These are phyloP conservation scores for Labeo rohita DNA, from an alignment of 2,113 vertebrate species.

Conservation along the genomic window DNA sequence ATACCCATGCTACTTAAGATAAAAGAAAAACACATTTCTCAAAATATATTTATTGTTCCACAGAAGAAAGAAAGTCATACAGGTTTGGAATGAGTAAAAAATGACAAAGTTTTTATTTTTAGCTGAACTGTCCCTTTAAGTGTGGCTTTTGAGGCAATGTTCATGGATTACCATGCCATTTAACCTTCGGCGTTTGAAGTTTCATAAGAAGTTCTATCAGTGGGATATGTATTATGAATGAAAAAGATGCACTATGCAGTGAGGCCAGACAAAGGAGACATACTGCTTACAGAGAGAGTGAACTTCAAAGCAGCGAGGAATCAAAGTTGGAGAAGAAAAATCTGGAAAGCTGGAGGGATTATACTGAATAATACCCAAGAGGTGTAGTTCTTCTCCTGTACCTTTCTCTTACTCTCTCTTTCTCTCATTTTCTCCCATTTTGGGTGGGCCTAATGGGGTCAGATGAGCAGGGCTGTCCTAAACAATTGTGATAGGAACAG, in stretches of 20 bases:
- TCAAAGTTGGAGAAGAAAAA: conserved; percentile 31
- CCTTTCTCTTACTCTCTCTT: background rate
- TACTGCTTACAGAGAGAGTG: conserved; percentile 4
- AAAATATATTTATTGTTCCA: background rate
- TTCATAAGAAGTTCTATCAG: background rate
- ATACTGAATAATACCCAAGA: conserved; percentile 15
- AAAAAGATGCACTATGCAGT: conserved; percentile 9
- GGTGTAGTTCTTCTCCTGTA: conserved; percentile 3
- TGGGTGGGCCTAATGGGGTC: conserved; percentile 36
- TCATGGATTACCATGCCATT: background rate
- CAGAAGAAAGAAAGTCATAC: background rate
- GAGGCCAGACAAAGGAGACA: conserved; percentile 30
- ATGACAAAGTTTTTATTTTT: background rate
- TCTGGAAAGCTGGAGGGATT: conserved; percentile 10
- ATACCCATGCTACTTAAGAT: background rate
- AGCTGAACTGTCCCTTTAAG: background rate
- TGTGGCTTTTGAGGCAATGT: background rate
- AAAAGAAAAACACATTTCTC: background rate
- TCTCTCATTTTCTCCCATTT: conserved; percentile 1
- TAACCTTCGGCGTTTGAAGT: background rate
- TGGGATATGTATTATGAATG: conserved; percentile 3
- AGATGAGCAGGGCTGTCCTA: conserved; percentile 26
- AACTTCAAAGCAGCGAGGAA: conserved; percentile 35
- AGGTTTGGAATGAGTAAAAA: too few relatives aligned
- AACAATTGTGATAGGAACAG: conserved; percentile 50